Evolutionary conservation across 2,797 vertebrate genomes (phyloP).

Genomic region (Sciurus carolinensis): DNA sequence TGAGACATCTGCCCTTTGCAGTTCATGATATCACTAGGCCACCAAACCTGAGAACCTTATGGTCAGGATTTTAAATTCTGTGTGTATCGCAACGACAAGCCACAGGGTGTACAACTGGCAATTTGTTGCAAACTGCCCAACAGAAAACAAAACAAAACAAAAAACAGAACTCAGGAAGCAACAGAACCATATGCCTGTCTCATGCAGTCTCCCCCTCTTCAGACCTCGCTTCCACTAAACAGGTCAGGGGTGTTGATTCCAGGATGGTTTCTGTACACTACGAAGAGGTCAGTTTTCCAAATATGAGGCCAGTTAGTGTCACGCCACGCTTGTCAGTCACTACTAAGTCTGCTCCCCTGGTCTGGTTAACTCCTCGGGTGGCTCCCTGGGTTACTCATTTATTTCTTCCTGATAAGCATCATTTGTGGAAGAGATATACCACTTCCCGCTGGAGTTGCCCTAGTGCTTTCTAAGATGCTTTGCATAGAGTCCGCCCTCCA

Average conservation of each 20-base stretch:
- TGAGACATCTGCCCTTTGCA: not conserved
- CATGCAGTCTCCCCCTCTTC: not conserved
- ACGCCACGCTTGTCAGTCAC: accelerated
- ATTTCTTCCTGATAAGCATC: accelerated
- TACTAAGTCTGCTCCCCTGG: not conserved
- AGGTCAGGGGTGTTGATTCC: not conserved
- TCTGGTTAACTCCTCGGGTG: not conserved
- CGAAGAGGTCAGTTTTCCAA: not conserved
- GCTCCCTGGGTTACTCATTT: accelerated
- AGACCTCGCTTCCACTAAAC: not conserved
- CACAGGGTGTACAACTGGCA: too few relatives aligned
- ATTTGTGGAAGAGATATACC: not conserved
- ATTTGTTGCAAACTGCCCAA: not conserved
- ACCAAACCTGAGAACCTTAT: not conserved
- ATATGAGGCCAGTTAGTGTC: not conserved
- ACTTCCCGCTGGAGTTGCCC: not conserved
- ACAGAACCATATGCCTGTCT: not conserved
- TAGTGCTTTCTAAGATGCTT: not conserved
- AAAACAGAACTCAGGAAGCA: not conserved
- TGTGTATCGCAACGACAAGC: not conserved
- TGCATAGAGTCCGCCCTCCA: not conserved
- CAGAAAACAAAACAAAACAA: not conserved
- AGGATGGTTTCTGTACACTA: not conserved
- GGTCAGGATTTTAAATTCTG: not conserved
- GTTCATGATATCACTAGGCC: not conserved